Percentiles rank a stretch among this genome's conserved stretches.
Evolutionary conservation across 2,797 vertebrate species (phyloP).

Genomic region (Etheostoma perlongum): DNA sequence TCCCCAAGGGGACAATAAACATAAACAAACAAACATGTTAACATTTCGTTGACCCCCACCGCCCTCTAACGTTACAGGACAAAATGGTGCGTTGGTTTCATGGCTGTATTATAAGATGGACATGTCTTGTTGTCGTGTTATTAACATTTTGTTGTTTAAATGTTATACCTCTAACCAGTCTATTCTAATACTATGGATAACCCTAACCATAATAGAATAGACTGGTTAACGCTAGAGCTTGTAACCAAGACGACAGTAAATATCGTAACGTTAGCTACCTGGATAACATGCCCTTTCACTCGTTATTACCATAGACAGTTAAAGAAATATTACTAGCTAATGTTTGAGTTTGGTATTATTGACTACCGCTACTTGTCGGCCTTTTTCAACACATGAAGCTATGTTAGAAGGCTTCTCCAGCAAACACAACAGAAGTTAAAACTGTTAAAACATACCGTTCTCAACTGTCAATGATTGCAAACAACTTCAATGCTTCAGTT

Average conservation of each 20-base stretch:
- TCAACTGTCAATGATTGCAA: not conserved
- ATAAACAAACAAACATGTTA: too few species aligned
- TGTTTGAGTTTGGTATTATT: not conserved
- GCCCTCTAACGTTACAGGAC: too few species aligned
- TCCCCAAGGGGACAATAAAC: too few species aligned
- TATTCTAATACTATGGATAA: too few species aligned
- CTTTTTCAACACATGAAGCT: not conserved
- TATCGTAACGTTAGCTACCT: not conserved
- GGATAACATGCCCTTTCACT: not conserved
- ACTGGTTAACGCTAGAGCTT: too few species aligned
- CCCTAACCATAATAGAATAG: too few species aligned
- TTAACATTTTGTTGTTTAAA: not conserved
- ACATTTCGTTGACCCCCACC: too few species aligned
- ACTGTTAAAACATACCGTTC: slow-evolving; percentile 23
- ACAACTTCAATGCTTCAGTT: not conserved
- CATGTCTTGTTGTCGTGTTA: too few species aligned
- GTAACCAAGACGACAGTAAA: not conserved
- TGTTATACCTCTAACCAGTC: not conserved
- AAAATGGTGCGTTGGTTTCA: too few species aligned
- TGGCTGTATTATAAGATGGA: too few species aligned
- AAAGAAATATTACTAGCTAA: too few species aligned
- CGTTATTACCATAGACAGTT: too few species aligned
- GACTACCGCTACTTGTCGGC: not conserved
- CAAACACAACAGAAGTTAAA: not conserved
- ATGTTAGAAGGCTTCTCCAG: not conserved